These are phyloP conservation scores for Xyliphius kryptos DNA, from an alignment of 2,113 vertebrate species.

Conservation along the genomic window DNA sequence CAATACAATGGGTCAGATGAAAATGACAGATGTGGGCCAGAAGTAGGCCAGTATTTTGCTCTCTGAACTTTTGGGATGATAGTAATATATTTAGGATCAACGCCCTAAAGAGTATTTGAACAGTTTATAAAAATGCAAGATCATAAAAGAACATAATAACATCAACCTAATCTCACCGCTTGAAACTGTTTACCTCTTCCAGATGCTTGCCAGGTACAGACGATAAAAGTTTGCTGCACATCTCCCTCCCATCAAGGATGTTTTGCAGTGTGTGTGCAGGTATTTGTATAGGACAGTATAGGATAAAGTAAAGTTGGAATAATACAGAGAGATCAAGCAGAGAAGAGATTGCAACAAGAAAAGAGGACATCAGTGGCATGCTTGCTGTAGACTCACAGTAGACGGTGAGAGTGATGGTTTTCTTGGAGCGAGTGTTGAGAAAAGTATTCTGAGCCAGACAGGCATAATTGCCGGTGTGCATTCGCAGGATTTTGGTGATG, in stretches of 20 bases:
- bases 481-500: conserved; percentile 65
- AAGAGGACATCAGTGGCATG: too few species aligned
- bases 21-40: too few species aligned
- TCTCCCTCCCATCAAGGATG: too few species aligned
- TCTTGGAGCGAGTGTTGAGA: conserved; percentile 71
- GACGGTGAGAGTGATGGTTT: conserved; percentile 72
- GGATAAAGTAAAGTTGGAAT: conserved; percentile 19
- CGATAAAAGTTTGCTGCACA: too few species aligned
- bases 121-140: too few species aligned
- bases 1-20: too few species aligned
- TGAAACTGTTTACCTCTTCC: conserved; percentile 7
- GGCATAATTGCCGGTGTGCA: conserved; percentile 79
- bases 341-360: not conserved
- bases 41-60: too few species aligned
- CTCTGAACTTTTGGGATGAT: too few species aligned
- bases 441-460: conserved; percentile 79
- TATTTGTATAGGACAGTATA: conserved; percentile 17
- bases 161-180: too few species aligned
- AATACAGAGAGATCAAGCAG: conserved; percentile 15
- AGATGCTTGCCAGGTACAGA: not conserved
- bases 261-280: not conserved
- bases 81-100: too few species aligned
- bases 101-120: too few species aligned
- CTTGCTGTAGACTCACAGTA: conserved; percentile 73
- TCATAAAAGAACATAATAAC: too few species aligned